Evolutionary conservation across 2,113 vertebrate species (phyloP).

Genomic region (Sorex fumeus): DNA sequence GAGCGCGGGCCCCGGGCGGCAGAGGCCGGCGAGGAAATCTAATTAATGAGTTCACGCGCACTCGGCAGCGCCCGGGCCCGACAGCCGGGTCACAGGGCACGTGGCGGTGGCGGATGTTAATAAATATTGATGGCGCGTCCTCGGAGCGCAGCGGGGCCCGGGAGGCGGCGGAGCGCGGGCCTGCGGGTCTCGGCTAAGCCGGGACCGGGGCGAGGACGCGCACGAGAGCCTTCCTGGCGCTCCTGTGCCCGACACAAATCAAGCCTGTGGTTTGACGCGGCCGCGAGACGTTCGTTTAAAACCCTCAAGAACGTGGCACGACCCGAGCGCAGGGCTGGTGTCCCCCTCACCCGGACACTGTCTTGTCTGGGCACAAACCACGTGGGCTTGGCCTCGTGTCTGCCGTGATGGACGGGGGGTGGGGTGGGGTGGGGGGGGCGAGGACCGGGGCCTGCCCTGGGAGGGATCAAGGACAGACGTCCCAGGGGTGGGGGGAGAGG

Average conservation of each 20-base stretch:
- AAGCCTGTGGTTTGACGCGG: neutral
- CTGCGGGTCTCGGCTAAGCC: slow-evolving; percentile 12
- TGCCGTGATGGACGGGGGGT: neutral
- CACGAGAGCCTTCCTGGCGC: neutral
- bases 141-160: slow-evolving; percentile 2
- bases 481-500: too few relatives aligned
- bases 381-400: neutral
- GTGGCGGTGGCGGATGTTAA: slow-evolving; percentile 56
- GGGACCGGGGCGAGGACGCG: neutral
- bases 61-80: neutral
- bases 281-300: slow-evolving; percentile 84
- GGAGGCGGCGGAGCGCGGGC: neutral
- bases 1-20: neutral
- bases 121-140: slow-evolving; percentile 56
- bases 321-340: slow-evolving; percentile 79
- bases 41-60: slow-evolving; percentile 32
- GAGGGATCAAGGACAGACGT: too few relatives aligned
- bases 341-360: slow-evolving; percentile 75
- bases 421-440: too few relatives aligned
- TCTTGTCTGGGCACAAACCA: neutral
- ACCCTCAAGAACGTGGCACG: slow-evolving; percentile 78
- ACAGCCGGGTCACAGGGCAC: slow-evolving; percentile 45
- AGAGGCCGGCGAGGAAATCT: neutral
- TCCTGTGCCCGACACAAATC: neutral
- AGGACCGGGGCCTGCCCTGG: too few relatives aligned